Base-by-base conservation (phyloP, 2,797 vertebrate genomes). In the Phaenicophaeus curvirostris region DNA sequence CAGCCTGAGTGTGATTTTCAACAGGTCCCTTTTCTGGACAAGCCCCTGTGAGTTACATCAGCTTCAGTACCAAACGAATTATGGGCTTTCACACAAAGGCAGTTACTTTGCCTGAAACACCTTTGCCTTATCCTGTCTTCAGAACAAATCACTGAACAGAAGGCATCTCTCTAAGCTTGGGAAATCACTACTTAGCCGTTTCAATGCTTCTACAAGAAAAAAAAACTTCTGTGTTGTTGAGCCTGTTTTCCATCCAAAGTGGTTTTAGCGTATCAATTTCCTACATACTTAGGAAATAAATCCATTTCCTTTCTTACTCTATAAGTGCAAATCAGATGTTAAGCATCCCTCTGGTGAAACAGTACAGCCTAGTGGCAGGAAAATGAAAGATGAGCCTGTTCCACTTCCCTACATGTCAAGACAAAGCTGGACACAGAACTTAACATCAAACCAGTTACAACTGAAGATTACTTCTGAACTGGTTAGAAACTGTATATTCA, bases 331-430 rank as follows among this genome's bases (percentile, higher is more conserved):
- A 9, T 20, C 62, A 62, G 54, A 75, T 3, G 37, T 48, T 17
- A 55, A 62, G 25, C 31, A 31, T 44, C 31, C 66, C 41, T 53
- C 35, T 28, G 27, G 73, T 62, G 59, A 66, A 84, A 94, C 48
- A 92, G 84, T 77, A 89, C 90, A 41, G 58, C 90, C 94, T 92
- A 83, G 89, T 62, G 96, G 94, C 33, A 89, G 39, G 33, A 79
- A 84, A 82, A 84, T 11, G 10, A 53, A 93, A 54, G 28, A 14
- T 3, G 12, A 18, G 39, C 33, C 55, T 33, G 21, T 68, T 41
- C 33, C 27, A 13, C 59, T 59, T 59, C 20, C 13, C 42, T 41
- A 11, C 53, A 39, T 27, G 24, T 48, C 61, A 41, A 20, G 19
- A 66, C 54, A 69, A 31, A 74, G 50, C n/a, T 42, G 6, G 54